Percentiles rank a stretch among this genome's conserved stretches.
These are phyloP conservation scores for Lepus townsendii DNA, from an alignment of 2,797 vertebrate species.

Conservation along the genomic window DNA sequence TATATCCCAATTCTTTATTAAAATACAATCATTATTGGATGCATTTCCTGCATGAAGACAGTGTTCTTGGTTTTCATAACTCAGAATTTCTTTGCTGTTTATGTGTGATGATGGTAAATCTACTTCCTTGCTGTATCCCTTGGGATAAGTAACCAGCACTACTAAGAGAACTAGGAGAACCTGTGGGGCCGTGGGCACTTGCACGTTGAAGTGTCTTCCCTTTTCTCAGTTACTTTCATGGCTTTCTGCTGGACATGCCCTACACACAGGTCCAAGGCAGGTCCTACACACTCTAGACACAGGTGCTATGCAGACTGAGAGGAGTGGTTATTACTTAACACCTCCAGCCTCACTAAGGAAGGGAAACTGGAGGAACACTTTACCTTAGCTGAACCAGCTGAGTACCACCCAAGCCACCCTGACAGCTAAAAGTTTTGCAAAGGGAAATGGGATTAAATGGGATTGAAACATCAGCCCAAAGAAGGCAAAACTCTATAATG, in stretches of 20 bases:
- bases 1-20: conserved; percentile 23
- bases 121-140: neutral
- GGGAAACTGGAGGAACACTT: neutral
- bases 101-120: neutral
- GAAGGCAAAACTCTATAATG: neutral
- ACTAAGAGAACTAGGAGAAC: neutral
- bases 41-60: neutral
- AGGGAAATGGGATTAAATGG: neutral
- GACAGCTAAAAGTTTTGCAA: neutral
- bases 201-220: neutral
- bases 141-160: neutral
- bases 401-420: neutral
- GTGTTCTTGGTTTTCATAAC: neutral
- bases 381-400: neutral
- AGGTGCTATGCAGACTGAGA: neutral
- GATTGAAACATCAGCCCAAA: neutral
- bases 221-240: neutral
- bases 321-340: neutral
- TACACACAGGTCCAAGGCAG: too few relatives aligned
- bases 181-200: neutral
- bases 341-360: neutral
- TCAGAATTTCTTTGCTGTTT: conserved; percentile 16
- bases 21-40: conserved; percentile 34
- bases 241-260: neutral
- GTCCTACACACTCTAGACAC: neutral